phyloP scores from a whole-genome alignment of 2,888 invertebrate species.

The Temnothorax rugatulus region DNA sequence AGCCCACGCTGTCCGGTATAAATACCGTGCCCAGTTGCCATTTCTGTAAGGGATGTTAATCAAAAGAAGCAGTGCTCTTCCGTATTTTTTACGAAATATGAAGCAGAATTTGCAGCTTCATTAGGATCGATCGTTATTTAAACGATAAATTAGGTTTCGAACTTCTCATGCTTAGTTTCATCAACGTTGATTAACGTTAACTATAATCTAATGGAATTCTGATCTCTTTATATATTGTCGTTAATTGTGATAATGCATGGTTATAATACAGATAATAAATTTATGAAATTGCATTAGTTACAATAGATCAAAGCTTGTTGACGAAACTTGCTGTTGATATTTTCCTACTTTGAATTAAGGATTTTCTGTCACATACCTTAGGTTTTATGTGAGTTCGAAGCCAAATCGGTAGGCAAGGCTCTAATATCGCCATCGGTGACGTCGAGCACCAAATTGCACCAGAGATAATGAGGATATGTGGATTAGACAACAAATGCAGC shows the following conservation, averaged over 20 bases:
- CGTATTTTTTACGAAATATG: background rate
- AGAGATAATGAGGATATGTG: conserved; percentile 89
- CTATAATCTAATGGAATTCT: background rate
- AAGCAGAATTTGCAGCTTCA: background rate
- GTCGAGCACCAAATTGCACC: conserved; percentile 93
- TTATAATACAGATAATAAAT: background rate
- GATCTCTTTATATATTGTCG: background rate
- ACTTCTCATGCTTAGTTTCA: background rate
- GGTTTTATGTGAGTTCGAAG: conserved; percentile 90
- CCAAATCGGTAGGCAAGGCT: conserved; percentile 95
- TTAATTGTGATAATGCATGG: background rate
- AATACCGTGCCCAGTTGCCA: conserved; percentile 94
- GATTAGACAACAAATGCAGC: conserved; percentile 88
- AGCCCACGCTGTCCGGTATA: conserved; percentile 94
- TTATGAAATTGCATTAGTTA: background rate
- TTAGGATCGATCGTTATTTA: background rate
- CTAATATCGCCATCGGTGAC: conserved; percentile 93
- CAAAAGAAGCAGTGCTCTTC: background rate
- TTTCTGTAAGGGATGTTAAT: conserved; percentile 83
- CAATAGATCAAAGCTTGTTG: background rate
- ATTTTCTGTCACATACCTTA: conserved; percentile 84
- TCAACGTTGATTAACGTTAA: background rate
- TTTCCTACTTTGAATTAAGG: conserved; percentile 1
- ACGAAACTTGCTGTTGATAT: background rate
- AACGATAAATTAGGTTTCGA: background rate